phyloP scores from a whole-genome alignment of 1,140 invertebrate genomes.

The Drosophila subpulchrella region DNA sequence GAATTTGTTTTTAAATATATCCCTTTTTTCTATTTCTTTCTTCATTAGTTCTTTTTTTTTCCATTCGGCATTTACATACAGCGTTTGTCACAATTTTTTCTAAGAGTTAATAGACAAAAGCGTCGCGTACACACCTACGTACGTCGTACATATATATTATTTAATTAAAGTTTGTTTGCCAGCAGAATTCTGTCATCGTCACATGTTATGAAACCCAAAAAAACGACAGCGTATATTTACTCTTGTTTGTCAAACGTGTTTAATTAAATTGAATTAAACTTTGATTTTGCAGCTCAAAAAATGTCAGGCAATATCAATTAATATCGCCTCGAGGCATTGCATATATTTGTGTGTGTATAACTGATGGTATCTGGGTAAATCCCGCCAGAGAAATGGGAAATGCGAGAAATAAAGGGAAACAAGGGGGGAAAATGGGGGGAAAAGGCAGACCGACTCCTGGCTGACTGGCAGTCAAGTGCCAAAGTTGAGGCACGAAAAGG shows the following conservation, averaged over 20 bases:
- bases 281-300: slow-evolving; percentile 37
- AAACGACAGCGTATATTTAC: slow-evolving; percentile 1
- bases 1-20: too few relatives aligned
- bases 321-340: slow-evolving; percentile 21
- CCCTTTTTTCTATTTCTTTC: too few relatives aligned
- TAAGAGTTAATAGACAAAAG: too few relatives aligned
- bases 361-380: slow-evolving; percentile 39
- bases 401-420: slow-evolving; percentile 27
- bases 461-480: slow-evolving; percentile 70
- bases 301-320: slow-evolving; percentile 47
- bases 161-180: slow-evolving; percentile 17
- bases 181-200: slow-evolving; percentile 26
- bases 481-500: slow-evolving; percentile 63
- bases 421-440: not conserved
- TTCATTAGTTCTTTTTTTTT: too few relatives aligned
- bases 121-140: too few relatives aligned
- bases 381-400: slow-evolving; percentile 32
- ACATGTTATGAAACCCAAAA: slow-evolving; percentile 25
- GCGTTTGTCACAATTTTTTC: too few relatives aligned
- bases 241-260: slow-evolving; percentile 29
- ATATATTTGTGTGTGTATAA: not conserved
- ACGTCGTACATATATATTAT: not conserved
- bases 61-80: too few relatives aligned
- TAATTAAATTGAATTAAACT: slow-evolving; percentile 61
- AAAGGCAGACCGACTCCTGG: slow-evolving; percentile 8